Base-by-base conservation (phyloP, 2,113 vertebrate genomes). In the Thamnaconus septentrionalis region DNA sequence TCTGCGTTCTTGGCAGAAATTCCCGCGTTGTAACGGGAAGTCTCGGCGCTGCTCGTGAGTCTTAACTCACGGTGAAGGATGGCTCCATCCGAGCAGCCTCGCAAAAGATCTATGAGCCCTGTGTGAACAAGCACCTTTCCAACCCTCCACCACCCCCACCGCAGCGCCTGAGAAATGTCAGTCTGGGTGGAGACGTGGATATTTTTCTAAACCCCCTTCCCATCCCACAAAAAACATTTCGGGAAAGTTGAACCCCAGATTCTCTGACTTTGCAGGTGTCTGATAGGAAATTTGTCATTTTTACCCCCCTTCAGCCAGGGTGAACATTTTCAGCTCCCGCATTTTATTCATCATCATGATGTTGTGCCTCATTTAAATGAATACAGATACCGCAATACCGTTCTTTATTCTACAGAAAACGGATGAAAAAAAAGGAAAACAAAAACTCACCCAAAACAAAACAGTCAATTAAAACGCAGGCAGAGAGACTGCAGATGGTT, bases 31-130 rank as follows among this genome's bases (percentile, higher is more conserved):
- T 56, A 66, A 78, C 59, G 43, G 53, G 48, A 31, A 71, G 61
- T 64, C 66, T 66, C 43, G 73, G 55, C 55, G 53, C 43, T 69
- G 61, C 65, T 79, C 69, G 46, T 57, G 58, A 65, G 56, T 78
- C 71, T 83, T 78, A 76, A 81, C 83, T 78, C 66, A 79, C 67
- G 81, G 78, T 83, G 77, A 84, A 76, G 50, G 62, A 86, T 78
- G 69, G 59, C 45, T 44, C 47, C 12, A 40, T 83, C 64, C 63
- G 73, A 57, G 5, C 64, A 54, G 75, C 59, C 53, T 62, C 66
- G 56, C 71, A 63, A 69, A 61, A 70, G 78, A 79, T 79, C 58
- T 69, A 79, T 49, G 73, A 72, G 71, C 69, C 69, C 39, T 45
- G 56, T 74, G 71, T 71, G 64, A 61, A 74, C 64, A 61, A 54